Evolutionary conservation across 2,888 invertebrate genomes (phyloP).

Genomic region (Mythimna impura): DNA sequence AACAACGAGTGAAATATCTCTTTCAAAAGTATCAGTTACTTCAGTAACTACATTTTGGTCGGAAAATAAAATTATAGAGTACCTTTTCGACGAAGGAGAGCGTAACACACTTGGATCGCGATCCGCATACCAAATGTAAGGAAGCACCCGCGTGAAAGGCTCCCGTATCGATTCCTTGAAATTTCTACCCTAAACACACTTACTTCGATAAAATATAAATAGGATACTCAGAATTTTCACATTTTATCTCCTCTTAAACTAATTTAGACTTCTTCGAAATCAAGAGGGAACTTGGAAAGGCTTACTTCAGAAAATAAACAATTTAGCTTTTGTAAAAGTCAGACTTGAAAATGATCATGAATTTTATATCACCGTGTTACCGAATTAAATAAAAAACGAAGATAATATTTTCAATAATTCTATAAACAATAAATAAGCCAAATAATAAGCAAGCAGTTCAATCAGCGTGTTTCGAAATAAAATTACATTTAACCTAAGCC

Average conservation of each 20-base stretch:
- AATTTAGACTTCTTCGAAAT: constrained; percentile 8
- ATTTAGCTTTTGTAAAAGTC: not conserved
- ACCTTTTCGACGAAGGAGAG: constrained; percentile 86
- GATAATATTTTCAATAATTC: no score
- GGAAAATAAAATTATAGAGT: constrained; percentile 90
- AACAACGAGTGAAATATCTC: constrained; percentile 76
- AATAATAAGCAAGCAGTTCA: no score
- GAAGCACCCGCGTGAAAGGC: constrained; percentile 68
- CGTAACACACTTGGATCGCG: constrained; percentile 84
- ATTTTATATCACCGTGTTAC: not conserved
- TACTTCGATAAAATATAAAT: constrained; percentile 65
- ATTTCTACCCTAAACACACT: constrained; percentile 76
- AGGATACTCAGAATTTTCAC: constrained; percentile 38
- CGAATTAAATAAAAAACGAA: no score
- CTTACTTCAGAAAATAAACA: not conserved
- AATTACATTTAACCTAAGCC: not conserved
- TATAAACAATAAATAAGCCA: no score
- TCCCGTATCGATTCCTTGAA: constrained; percentile 81
- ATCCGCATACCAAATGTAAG: constrained; percentile 81
- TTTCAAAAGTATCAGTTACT: constrained; percentile 86
- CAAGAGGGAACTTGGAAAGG: not conserved
- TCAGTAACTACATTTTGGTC: constrained; percentile 88
- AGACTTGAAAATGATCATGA: not conserved
- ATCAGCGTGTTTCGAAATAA: no score
- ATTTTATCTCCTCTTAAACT: constrained; percentile 18